These are phyloP conservation scores for Volucella zonaria DNA, from an alignment of 2,888 invertebrate species.

Conservation along the genomic window DNA sequence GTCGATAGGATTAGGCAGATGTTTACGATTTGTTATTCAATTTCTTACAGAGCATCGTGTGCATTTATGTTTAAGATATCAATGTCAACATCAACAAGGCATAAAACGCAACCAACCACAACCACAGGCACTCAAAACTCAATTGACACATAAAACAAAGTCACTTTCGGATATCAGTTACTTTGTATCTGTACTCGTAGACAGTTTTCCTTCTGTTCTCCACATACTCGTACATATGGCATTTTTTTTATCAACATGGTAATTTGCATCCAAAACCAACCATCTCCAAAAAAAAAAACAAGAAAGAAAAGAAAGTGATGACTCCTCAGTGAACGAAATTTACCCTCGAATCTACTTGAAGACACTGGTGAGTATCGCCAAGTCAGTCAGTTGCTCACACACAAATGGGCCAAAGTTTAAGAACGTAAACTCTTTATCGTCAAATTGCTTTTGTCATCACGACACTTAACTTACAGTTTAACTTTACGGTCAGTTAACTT, in stretches of 20 bases:
- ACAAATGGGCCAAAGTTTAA: constrained; percentile 6
- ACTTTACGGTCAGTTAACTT: constrained; percentile 66
- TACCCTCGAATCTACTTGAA: constrained; percentile 19
- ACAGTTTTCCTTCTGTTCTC: neutral
- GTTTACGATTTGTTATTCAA: neutral
- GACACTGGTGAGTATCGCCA: neutral
- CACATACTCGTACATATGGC: neutral
- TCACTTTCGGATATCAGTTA: neutral
- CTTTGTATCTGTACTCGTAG: too few species aligned
- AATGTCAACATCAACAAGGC: neutral
- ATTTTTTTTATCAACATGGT: constrained; percentile 13
- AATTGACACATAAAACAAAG: constrained; percentile 21
- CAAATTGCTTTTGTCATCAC: constrained; percentile 33
- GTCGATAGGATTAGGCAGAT: too few species aligned
- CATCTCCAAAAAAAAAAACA: neutral
- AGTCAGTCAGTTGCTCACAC: neutral
- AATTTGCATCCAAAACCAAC: constrained; percentile 7
- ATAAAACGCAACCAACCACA: neutral
- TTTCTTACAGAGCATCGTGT: neutral
- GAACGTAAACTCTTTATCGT: constrained; percentile 19
- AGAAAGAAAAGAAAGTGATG: neutral
- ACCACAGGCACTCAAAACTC: constrained; percentile 1
- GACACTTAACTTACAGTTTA: constrained; percentile 55
- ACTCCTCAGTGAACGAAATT: constrained; percentile 22
- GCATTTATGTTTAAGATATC: too few species aligned